Conservation (phyloP, 2,797 vertebrate genomes). For the Dromococcyx pavoninus region DNA sequence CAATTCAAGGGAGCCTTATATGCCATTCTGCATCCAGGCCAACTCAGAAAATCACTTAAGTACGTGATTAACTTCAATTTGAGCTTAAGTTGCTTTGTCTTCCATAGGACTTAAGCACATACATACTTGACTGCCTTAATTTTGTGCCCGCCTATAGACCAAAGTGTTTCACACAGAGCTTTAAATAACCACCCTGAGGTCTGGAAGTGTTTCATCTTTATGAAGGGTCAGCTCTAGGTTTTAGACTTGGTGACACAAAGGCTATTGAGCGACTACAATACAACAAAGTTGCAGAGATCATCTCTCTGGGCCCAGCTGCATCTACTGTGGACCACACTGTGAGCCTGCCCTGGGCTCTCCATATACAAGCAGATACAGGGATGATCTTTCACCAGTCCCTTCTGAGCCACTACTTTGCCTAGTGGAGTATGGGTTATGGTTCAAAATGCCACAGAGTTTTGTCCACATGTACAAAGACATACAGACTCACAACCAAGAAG, state of each 20-base stretch:
- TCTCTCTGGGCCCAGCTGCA: not conserved
- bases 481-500: not conserved
- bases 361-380: not conserved
- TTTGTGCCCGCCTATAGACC: not conserved
- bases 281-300: not conserved
- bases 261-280: not conserved
- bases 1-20: not conserved
- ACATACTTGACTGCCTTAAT: not conserved
- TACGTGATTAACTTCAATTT: constrained; percentile 34
- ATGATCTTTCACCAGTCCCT: not conserved
- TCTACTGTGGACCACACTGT: not conserved
- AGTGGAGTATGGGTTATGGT: not conserved
- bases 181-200: not conserved
- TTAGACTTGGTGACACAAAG: not conserved
- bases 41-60: constrained; percentile 40
- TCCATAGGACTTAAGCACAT: not conserved
- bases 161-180: not conserved
- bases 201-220: not conserved
- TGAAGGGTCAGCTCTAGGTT: not conserved
- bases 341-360: not conserved
- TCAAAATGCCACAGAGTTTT: not conserved
- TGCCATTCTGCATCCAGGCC: not conserved
- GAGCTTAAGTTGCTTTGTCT: constrained; percentile 25
- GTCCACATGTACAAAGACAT: not conserved
- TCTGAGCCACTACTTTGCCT: not conserved